Evolutionary conservation across 2,888 invertebrate genomes (phyloP), one percentile per base, ranked within the genome.

Genomic region (Oscheius sp.): DNA sequence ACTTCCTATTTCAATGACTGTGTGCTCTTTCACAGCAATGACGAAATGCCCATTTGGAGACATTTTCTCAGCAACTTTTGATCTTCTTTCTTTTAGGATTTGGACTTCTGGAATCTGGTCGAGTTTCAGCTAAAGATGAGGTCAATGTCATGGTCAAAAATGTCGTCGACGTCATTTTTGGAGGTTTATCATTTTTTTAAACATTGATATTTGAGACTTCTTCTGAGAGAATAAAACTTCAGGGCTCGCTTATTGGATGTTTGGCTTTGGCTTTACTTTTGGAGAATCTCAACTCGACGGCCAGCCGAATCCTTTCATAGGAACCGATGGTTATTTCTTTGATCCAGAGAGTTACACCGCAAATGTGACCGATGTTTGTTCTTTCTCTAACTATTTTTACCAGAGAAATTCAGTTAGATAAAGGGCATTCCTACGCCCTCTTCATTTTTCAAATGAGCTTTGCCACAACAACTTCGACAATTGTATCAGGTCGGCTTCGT

Each of bases 201-300:
- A 17, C 20, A 6, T 5, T 34, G 4, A 45, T n/a, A 1, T 23
- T 27, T 23, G 29, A 17, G 5, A 25, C 25, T 3, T 50, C 33
- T 29, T 4, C 31, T n/a, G n/a, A n/a, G n/a, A n/a, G n/a, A n/a
- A n/a, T n/a, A n/a, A n/a, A n/a, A n/a, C n/a, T 48, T 8, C 29
- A 72, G 74, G 93, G 73, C 87, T 94, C 15, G 94, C 94, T 0
- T 96, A 95, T 34, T 96, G 96, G 96, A 90, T 93, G 52, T 94
- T 95, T 86, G 96, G 95, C 0, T 96, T 93, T 87, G 94, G 93
- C 0, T 90, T 95, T 88, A 93, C 94, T 3, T 95, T 93, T 85
- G 95, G 94, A 25, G 71, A 73, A 37, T 27, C 48, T 12, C n/a
- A 42, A 15, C n/a, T 42, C 12, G 48, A 48, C 23, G 25, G 25